Conservation (phyloP, 2,888 invertebrate species). For the Anticlea derivata region DNA sequence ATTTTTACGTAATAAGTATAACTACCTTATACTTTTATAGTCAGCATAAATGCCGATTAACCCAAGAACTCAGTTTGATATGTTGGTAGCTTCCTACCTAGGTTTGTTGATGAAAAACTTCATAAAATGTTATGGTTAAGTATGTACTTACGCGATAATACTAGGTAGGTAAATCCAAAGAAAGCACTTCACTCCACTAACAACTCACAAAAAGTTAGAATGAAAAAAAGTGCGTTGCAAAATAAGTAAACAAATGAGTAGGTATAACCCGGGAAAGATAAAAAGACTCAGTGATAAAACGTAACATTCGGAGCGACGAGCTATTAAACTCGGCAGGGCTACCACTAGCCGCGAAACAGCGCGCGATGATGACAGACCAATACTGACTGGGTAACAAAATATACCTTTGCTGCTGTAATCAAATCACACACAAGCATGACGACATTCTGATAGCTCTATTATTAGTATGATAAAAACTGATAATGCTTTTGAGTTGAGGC, state of each 20-base stretch:
- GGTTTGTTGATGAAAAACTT: too few species aligned
- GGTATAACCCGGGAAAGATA: conserved; percentile 8
- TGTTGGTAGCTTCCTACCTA: too few species aligned
- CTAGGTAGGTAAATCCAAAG: conserved; percentile 1
- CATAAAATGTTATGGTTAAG: too few species aligned
- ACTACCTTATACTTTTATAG: too few species aligned
- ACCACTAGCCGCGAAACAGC: conserved; percentile 5
- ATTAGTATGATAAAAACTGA: conserved; percentile 14
- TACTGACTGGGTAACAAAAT: conserved; percentile 6
- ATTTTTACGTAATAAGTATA: too few species aligned
- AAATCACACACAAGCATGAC: conserved; percentile 1
- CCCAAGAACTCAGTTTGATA: too few species aligned
- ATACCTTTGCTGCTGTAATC: conserved; percentile 2
- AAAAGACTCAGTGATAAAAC: conserved; percentile 5
- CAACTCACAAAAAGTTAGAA: not conserved
- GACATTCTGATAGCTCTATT: conserved; percentile 3
- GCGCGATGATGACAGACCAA: conserved; percentile 12
- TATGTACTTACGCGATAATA: not conserved
- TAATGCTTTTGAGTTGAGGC: conserved; percentile 5
- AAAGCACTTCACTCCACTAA: conserved; percentile 1
- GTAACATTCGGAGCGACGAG: not conserved
- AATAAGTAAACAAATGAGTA: conserved; percentile 22
- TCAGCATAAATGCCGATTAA: too few species aligned
- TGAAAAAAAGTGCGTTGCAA: not conserved
- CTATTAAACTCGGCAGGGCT: conserved; percentile 11